Evolutionary conservation across 2,113 vertebrate genomes (phyloP).

Genomic region (Protobothrops flavoviridis): DNA sequence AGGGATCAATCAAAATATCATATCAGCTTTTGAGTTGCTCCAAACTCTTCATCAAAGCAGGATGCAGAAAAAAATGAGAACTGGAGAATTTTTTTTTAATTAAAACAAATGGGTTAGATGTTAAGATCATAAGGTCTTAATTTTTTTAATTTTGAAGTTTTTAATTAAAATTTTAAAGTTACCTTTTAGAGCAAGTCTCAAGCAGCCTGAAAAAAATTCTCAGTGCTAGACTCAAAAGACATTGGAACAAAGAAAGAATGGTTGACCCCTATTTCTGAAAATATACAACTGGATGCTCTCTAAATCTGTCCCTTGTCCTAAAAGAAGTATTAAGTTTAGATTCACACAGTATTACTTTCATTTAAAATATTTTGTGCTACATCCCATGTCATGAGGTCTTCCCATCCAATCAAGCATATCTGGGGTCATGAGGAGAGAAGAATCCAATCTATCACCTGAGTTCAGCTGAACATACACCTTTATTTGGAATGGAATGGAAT

Average conservation of each 20-base stretch:
- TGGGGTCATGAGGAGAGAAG: background rate
- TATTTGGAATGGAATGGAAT: background rate
- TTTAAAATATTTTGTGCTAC: background rate
- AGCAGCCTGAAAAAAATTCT: background rate
- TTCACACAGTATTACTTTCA: background rate
- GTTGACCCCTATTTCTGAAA: background rate
- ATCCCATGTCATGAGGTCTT: background rate
- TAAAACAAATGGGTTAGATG: background rate
- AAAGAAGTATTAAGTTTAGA: background rate
- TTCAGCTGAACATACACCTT: background rate
- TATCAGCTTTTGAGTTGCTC: background rate
- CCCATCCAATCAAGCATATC: background rate
- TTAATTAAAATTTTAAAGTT: background rate
- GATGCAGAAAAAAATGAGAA: background rate
- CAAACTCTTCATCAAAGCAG: background rate
- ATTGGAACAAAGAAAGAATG: background rate
- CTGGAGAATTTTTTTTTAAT: background rate
- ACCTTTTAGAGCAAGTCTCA: background rate
- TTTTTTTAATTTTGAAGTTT: background rate
- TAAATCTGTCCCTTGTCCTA: background rate
- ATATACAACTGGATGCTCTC: background rate
- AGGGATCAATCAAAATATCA: background rate
- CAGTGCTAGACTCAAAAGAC: background rate
- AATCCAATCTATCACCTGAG: background rate
- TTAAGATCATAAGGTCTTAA: background rate